Evolutionary conservation across 2,797 vertebrate genomes (phyloP).

Genomic region (Harpagifer antarcticus): DNA sequence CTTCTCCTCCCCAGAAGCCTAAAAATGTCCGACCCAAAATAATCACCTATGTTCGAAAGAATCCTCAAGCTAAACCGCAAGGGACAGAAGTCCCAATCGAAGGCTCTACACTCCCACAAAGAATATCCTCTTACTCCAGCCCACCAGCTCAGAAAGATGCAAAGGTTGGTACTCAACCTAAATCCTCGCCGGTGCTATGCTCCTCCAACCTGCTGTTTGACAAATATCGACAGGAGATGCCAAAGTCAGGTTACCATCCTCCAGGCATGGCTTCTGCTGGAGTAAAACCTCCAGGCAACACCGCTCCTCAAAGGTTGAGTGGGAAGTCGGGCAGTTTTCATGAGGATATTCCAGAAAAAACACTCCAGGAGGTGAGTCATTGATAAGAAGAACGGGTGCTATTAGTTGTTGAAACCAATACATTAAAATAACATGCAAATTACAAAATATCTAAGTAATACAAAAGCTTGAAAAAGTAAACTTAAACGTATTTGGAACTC

Average conservation of each 20-base stretch:
- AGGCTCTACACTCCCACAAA: slow-evolving; percentile 76
- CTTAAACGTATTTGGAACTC: no score
- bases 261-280: slow-evolving; percentile 85
- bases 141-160: slow-evolving; percentile 74
- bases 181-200: slow-evolving; percentile 72
- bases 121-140: slow-evolving; percentile 75
- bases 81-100: slow-evolving; percentile 75
- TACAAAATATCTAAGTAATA: no score
- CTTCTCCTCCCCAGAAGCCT: slow-evolving; percentile 85
- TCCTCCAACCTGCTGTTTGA: slow-evolving; percentile 87
- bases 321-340: slow-evolving; percentile 88
- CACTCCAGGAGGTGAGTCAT: slow-evolving; percentile 79
- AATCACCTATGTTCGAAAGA: slow-evolving; percentile 95
- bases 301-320: slow-evolving; percentile 78
- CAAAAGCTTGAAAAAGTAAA: no score
- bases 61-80: slow-evolving; percentile 84
- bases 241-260: slow-evolving; percentile 87
- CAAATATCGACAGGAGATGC: slow-evolving; percentile 91
- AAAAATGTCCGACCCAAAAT: slow-evolving; percentile 96
- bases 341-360: slow-evolving; percentile 86
- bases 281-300: slow-evolving; percentile 83
- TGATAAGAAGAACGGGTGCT: no score
- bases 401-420: no score
- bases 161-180: slow-evolving; percentile 71
- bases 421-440: no score